Conservation (phyloP, 2,888 invertebrate genomes). For the Ophion obscuratus region DNA sequence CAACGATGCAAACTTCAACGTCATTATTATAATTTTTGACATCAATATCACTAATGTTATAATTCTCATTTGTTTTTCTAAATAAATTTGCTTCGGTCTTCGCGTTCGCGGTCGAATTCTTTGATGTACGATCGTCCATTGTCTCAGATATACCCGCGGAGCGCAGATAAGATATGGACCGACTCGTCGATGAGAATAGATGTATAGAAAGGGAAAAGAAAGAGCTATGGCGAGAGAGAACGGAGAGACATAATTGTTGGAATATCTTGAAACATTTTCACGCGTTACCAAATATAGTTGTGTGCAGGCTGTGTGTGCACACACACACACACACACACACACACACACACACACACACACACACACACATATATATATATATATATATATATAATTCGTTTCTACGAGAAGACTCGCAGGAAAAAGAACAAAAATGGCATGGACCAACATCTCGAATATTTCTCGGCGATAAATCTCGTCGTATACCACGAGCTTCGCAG, state of each 20-base stretch:
- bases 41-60: no score
- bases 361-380: no score
- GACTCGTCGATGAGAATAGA: conserved; percentile 36
- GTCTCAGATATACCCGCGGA: conserved; percentile 7
- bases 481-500: background rate
- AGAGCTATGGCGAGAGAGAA: conserved; percentile 15
- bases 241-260: conserved; percentile 36
- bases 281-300: conserved; percentile 33
- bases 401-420: background rate
- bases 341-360: no score
- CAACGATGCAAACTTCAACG: no score
- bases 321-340: no score
- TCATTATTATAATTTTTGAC: no score
- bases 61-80: no score
- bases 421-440: background rate
- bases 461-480: background rate
- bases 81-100: no score
- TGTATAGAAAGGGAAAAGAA: conserved; percentile 18
- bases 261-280: conserved; percentile 30
- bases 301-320: background rate
- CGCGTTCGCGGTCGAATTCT: no score
- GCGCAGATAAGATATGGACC: conserved; percentile 20
- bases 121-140: background rate
- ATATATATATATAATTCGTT: conserved; percentile 2
- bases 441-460: background rate